Evolutionary conservation across 2,888 invertebrate species (phyloP), one percentile per base, ranked within the genome.

Genomic region (Minunthozetes semirufus): DNA sequence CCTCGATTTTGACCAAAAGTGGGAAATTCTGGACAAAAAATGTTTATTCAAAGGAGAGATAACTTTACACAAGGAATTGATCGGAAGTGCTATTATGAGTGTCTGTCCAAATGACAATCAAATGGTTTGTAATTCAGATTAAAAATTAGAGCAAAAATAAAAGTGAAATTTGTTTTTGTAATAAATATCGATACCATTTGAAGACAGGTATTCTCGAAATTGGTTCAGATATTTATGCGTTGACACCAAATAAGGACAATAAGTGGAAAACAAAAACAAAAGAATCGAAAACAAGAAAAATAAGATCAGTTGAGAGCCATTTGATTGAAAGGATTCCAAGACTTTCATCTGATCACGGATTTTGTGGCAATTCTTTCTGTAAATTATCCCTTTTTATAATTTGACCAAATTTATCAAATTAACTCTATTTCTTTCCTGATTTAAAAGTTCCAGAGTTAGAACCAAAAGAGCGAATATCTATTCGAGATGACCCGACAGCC

Each of bases 291-390:
- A 29, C 27, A 1, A 63, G 63, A 33, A 19, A 5, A 19, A 63
- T 27, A 63, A 63, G 63, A 63, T 33, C 33, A n/a, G 1, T 33
- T 27, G 6, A 63, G 38, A 63, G 6, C 4, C 63, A 63, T 22
- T 22, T 5, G 2, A 63, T 63, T 17, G 19, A 33, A 33, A 17
- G 13, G n/a, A 63, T 63, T 19, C n/a, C 15, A 0, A 17, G 6
- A 27, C 17, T 25, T 27, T 5, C 17, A 3, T 15, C 29, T 15
- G 63, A 63, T 33, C 2, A 17, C 2, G 38, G 63, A 1, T 25
- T 38, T 63, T 63, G 63, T 63, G 63, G 63, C 33, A 63, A 63
- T 13, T 27, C 63, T 17, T 63, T 33, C 13, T 19, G 59, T 27
- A 29, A n/a, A 50, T 50, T n/a, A 42, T 9, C 6, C 6, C 42